Evolutionary conservation across 1,140 invertebrate species (phyloP), one percentile per base, ranked within the genome.

Genomic region (Formica exsecta): DNA sequence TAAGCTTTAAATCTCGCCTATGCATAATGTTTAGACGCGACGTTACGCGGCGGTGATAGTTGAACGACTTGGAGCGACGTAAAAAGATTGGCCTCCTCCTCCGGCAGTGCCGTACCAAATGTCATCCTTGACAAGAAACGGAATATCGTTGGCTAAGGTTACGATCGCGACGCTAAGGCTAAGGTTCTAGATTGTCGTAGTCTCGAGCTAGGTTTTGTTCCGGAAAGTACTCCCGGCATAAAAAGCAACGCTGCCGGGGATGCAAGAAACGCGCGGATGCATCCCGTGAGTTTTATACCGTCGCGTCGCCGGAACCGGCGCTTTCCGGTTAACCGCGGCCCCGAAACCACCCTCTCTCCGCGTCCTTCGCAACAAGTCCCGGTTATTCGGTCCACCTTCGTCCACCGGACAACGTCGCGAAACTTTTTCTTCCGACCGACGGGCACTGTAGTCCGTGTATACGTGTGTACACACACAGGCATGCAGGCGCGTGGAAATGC

Each of bases 281-380:
- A 22, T 19, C 48, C 41, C 77, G 51, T 59, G 61, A 77, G 86
- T 90, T 89, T 90, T 89, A 85, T 77, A 73, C 64, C 32, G 57
- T 64, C 88, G 65, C 38, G 57, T 61, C 88, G 65, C 38, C 66
- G 79, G 70, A 62, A 87, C 48, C 66, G 83, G n/a, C 77, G 71
- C 65, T 90, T 90, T 84, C 65, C 86, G 89, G 89, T 90, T 90
- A 90, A 90, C 89, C 89, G 86, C 89, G 66, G 77, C 68, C 77
- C 84, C 83, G 89, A 87, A 90, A 87, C 86, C 79, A 8, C 54
- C 59, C 32, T 32, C 32, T 4, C 54, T 48, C 73, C 29, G 48
- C 48, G 48, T 51, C 86, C 64, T 65, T 51, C 57, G 81, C 88
- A 85, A 87, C 88, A 65, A 90, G 88, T 86, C 64, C 66, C 66